Percentiles rank a stretch among this genome's conserved stretches.
Conservation (phyloP, 2,113 vertebrate species). For the Prietella phreatophila region DNA sequence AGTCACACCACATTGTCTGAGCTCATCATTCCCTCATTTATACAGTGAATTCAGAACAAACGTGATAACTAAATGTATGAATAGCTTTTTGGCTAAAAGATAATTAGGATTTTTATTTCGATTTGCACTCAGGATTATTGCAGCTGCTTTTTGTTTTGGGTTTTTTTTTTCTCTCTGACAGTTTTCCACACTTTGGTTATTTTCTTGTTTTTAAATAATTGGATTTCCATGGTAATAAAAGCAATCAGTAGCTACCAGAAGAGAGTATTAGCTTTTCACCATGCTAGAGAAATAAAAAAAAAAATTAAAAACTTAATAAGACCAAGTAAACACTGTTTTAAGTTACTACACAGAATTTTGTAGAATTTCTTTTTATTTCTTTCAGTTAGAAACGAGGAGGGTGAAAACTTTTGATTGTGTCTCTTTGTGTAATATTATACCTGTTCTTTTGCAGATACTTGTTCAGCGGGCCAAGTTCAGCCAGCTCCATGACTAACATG, state of each 20-base stretch:
- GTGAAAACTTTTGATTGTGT: neutral
- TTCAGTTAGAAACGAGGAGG: neutral
- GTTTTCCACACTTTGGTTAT: neutral
- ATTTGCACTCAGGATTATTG: neutral
- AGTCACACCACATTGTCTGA: neutral
- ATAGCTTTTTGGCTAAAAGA: neutral
- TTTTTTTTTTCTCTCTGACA: neutral
- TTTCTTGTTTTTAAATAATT: neutral
- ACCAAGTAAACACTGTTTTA: neutral
- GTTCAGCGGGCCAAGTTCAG: slow-evolving; percentile 89
- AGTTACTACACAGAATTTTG: neutral
- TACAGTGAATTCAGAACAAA: neutral
- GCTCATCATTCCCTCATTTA: neutral
- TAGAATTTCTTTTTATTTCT: neutral
- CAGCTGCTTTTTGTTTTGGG: neutral
- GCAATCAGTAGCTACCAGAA: neutral
- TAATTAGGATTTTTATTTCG: neutral
- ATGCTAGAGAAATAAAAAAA: neutral
- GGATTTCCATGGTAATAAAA: neutral
- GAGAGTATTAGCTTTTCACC: neutral
- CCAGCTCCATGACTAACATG: slow-evolving; percentile 99
- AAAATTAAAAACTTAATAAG: neutral
- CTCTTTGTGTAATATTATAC: slow-evolving; percentile 62
- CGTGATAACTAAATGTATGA: neutral
- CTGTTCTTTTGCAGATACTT: slow-evolving; percentile 91